Evolutionary conservation across 2,888 invertebrate genomes (phyloP), one percentile per base, ranked within the genome.

Genomic region (Eupithecia insigniata): DNA sequence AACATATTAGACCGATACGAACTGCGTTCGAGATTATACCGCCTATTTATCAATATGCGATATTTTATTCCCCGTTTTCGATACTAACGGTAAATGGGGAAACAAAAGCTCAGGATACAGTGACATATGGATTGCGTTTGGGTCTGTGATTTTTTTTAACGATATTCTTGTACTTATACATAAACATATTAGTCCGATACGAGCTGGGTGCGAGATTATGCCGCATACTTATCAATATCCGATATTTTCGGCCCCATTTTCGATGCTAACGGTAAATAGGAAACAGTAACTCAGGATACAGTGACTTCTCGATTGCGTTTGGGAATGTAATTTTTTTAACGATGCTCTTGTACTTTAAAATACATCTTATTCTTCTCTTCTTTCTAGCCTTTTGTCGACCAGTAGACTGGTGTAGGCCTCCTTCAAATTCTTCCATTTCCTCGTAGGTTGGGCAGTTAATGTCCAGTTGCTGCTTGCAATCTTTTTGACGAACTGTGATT

Each of bases 31-130:
- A 67, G 75, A 74, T 76, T 75, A 77, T 71, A 65, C 69, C 69
- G 69, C 60, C 72, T 71, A 76, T 74, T 77, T 80, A 80, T 80
- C 77, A 76, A 78, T 80, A 78, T 76, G 67, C 75, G 74, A 74
- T 76, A 74, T 70, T 72, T 67, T 28, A 72, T 67, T 74, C 72
- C 70, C 69, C 72, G 75, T n/a, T 65, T 51, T 12, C 36, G 65
- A n/a, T 58, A 39, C n/a, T 32, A 46, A 51, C 66, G 66, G 66
- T 61, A 36, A 60, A 58, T 12, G 28, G 8, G n/a, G 18, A 34
- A 43, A 18, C 71, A 64, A 64, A 67, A 67, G 55, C 30, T 67
- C 12, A 55, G 55, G 26, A 55, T 55, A 26, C 55, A 4, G 55
- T 55, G 22, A 26, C 26, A 26, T 26, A 55, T 55, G 26, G 55